Evolutionary conservation across 2,113 vertebrate genomes (phyloP).

Genomic region (Indicator maculatus): DNA sequence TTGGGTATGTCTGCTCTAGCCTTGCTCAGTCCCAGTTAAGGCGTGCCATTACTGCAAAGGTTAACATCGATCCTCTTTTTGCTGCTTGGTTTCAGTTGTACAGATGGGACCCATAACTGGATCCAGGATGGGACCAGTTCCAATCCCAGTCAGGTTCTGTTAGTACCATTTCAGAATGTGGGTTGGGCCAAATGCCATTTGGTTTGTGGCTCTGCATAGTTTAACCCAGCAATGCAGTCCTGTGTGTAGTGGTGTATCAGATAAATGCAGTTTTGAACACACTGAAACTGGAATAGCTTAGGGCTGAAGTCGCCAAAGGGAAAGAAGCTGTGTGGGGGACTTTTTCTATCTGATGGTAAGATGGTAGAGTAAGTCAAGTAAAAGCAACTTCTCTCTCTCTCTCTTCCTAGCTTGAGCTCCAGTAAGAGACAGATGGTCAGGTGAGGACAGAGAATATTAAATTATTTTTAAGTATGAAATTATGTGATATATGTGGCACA

Average conservation of each 20-base stretch:
- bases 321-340: fast-evolving
- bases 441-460: conserved; percentile 13
- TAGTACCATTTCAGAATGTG: background rate
- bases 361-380: background rate
- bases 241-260: background rate
- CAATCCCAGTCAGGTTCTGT: background rate
- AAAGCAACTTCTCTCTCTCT: background rate
- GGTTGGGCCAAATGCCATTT: background rate
- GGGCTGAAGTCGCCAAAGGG: background rate
- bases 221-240: background rate
- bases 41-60: background rate
- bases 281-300: background rate
- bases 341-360: background rate
- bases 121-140: background rate
- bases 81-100: background rate
- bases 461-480: conserved; percentile 18
- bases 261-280: background rate
- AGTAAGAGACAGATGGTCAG: conserved; percentile 14
- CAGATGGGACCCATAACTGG: background rate
- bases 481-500: background rate
- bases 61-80: background rate
- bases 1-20: background rate
- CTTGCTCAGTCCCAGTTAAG: background rate
- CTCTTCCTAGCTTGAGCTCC: background rate
- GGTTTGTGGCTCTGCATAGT: background rate